These are phyloP conservation scores for Tholera decimalis DNA, from an alignment of 2,888 invertebrate genomes.

Conservation along the genomic window DNA sequence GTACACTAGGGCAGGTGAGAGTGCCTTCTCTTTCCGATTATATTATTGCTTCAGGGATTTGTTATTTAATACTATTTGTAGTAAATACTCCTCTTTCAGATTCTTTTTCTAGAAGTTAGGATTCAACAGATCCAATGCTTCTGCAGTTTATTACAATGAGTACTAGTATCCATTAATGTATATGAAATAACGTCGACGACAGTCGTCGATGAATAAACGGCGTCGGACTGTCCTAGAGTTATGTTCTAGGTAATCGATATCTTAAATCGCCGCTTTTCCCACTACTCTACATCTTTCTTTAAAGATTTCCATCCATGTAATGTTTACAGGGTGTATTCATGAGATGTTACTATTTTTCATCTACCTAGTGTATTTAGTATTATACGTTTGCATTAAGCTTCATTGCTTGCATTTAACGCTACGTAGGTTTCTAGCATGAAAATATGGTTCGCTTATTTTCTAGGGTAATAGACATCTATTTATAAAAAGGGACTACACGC, in stretches of 20 bases:
- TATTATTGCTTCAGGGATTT: constrained; percentile 63
- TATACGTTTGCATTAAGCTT: constrained; percentile 71
- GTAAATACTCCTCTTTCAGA: constrained; percentile 18
- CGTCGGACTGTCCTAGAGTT: constrained; percentile 50
- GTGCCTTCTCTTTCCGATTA: constrained; percentile 57
- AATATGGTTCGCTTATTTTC: constrained; percentile 86
- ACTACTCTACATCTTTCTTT: constrained; percentile 3
- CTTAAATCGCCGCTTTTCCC: constrained; percentile 36
- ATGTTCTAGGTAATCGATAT: constrained; percentile 53
- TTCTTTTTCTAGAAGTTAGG: constrained; percentile 4
- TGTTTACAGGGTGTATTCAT: neutral
- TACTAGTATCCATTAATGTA: constrained; percentile 37
- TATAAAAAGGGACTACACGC: constrained; percentile 86
- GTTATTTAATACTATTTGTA: constrained; percentile 75
- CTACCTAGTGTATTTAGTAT: constrained; percentile 17
- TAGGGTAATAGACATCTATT: constrained; percentile 87
- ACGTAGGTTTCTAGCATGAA: constrained; percentile 83
- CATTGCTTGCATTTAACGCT: constrained; percentile 83
- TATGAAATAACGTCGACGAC: constrained; percentile 32
- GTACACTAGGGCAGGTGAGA: constrained; percentile 94
- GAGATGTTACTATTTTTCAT: constrained; percentile 12
- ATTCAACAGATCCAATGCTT: constrained; percentile 13
- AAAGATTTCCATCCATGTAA: neutral
- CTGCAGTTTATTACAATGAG: constrained; percentile 17
- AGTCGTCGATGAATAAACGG: constrained; percentile 40